Evolutionary conservation across 2,797 vertebrate genomes (phyloP), one percentile per base, ranked within the genome.

Genomic region (Decapterus maruadsi): DNA sequence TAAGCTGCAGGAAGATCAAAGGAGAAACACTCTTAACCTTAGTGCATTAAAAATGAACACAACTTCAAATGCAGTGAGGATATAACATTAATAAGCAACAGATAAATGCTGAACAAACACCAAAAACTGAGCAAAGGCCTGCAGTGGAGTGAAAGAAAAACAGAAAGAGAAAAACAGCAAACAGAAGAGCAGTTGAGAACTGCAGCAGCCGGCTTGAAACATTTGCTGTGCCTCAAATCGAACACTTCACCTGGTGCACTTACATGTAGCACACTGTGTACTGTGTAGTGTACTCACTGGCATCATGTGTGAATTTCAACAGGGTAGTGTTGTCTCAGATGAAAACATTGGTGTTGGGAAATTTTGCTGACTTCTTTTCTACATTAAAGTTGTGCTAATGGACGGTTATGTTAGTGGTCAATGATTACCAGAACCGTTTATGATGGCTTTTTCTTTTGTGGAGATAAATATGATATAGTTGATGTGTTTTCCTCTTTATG

Each of bases 11-110:
- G 86, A 84, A 87, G 77, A 92, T 90, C 65, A 83, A 73, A 85
- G 55, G 77, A 77, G 75, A 81, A 78, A 88, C 83, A 88, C 80
- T 78, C 66, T 81, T 80, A 86, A 81, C 72, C 68, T 79, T 86
- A 84, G 88, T 90, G 91, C 75, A 82, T 90, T 86, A 77, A 89
- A 93, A 89, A 81, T 80, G 71, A 91, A 91, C 77, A 87, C 74
- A 46, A 87, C 74, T 90, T 86, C 58, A 86, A 86, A 84, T 84
- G 90, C 85, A 89, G 85, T 89, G 91, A 90, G 85, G 78, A 77
- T 89, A 82, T 82, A 85, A 90, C 79, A 70, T 82, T 80, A 75
- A 72, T 57, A 69, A 85, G 51, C 78, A 78, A 86, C 20, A 17
- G 75, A 82, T 80, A 76, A 84, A 80, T 88, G 71, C 60, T 77